Evolutionary conservation across 1,140 invertebrate species (phyloP).

Genomic region (Diabrotica undecimpunctata): DNA sequence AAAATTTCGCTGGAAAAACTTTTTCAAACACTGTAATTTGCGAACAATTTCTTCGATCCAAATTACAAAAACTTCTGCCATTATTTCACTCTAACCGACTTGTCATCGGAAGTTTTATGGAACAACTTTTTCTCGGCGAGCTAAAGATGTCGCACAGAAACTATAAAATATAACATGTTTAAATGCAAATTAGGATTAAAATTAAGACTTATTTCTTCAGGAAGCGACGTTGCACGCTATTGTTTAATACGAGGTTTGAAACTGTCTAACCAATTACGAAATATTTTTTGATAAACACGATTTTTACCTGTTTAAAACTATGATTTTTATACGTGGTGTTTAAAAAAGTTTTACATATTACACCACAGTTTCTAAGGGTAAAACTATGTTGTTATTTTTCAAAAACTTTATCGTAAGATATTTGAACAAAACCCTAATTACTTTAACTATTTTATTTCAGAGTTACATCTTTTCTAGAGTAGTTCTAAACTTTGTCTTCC

Average conservation of each 20-base stretch:
- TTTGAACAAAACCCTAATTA: too few relatives aligned
- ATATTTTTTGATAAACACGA: too few relatives aligned
- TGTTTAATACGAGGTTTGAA: background rate
- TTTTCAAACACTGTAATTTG: background rate
- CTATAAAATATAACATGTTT: constrained; percentile 10
- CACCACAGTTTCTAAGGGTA: too few relatives aligned
- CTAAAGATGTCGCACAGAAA: background rate
- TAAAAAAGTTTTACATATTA: too few relatives aligned
- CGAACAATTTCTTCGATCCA: constrained; percentile 2
- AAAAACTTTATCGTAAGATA: too few relatives aligned
- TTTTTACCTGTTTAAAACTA: too few relatives aligned
- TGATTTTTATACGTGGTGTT: too few relatives aligned
- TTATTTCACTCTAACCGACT: background rate
- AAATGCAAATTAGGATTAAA: constrained; percentile 7
- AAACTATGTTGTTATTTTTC: too few relatives aligned
- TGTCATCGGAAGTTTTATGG: constrained; percentile 9
- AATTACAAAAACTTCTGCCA: constrained; percentile 2
- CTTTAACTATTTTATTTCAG: too few relatives aligned
- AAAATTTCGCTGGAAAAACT: background rate
- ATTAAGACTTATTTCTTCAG: background rate
- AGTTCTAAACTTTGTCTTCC: too few relatives aligned
- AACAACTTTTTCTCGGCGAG: background rate
- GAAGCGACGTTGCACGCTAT: constrained; percentile 2
- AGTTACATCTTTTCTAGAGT: too few relatives aligned
- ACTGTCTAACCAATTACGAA: too few relatives aligned